Evolutionary conservation across 2,888 invertebrate species (phyloP).

Genomic region (Tanytarsus gracilentus): DNA sequence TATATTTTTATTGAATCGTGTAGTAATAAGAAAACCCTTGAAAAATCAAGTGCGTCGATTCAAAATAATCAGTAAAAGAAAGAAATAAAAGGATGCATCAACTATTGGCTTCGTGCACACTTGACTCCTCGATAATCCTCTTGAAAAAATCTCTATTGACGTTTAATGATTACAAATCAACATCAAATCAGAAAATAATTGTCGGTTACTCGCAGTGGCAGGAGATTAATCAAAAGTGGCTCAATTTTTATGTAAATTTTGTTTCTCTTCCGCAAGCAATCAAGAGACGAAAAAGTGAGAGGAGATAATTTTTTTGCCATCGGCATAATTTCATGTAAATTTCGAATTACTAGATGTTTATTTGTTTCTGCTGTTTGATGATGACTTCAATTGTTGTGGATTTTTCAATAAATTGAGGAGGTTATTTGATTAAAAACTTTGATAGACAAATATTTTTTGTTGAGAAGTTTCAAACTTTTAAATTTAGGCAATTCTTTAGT

Average conservation of each 20-base stretch:
- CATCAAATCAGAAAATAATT: no score
- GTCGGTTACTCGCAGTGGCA: no score
- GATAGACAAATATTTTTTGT: no score
- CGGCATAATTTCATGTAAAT: conserved; percentile 14
- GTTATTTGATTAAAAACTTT: no score
- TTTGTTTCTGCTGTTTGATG: conserved; percentile 14
- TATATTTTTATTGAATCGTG: neutral
- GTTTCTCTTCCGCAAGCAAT: conserved; percentile 13
- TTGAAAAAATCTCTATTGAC: neutral
- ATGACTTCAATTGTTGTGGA: conserved; percentile 10
- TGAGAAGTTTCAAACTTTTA: no score
- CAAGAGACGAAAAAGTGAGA: neutral
- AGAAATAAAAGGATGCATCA: conserved; percentile 14
- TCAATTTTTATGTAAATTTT: conserved; percentile 23
- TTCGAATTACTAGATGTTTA: neutral
- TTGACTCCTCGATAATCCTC: conserved; percentile 24
- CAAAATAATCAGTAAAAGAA: neutral
- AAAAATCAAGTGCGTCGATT: neutral
- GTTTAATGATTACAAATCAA: conserved; percentile 24
- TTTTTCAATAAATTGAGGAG: no score
- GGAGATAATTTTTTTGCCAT: neutral
- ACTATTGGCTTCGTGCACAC: conserved; percentile 20
- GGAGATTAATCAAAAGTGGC: neutral
- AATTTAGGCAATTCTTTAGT: no score
- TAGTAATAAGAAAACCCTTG: conserved; percentile 3